Evolutionary conservation across 2,797 vertebrate genomes (phyloP).

Genomic region (Acomys russatus): DNA sequence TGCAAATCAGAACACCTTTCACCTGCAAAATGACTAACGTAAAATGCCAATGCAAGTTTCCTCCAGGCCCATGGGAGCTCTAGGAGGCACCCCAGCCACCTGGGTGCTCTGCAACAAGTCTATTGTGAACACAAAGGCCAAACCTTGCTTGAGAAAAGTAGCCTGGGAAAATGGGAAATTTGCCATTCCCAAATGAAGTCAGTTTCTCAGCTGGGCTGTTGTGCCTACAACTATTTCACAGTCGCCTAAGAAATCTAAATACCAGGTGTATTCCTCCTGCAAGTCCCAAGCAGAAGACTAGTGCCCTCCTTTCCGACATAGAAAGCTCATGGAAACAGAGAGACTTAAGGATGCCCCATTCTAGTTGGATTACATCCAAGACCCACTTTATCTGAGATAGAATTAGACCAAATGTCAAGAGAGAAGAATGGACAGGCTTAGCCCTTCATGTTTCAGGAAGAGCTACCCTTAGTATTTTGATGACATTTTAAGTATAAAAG

Average conservation of each 20-base stretch:
- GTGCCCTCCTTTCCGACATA: slow-evolving; percentile 59
- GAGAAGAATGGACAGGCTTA: slow-evolving; percentile 75
- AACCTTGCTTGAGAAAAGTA: slow-evolving; percentile 56
- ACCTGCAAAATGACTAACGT: slow-evolving; percentile 79
- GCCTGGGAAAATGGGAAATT: slow-evolving; percentile 74
- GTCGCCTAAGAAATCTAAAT: slow-evolving; percentile 76
- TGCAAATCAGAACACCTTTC: slow-evolving; percentile 81
- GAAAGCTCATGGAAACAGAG: slow-evolving; percentile 13
- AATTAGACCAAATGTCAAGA: slow-evolving; percentile 84
- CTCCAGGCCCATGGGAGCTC: slow-evolving; percentile 65
- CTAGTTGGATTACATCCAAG: slow-evolving; percentile 84
- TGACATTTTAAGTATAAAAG: slow-evolving; percentile 84
- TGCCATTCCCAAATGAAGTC: slow-evolving; percentile 75
- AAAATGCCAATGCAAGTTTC: slow-evolving; percentile 66
- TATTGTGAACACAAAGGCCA: slow-evolving; percentile 72
- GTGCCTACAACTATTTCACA: slow-evolving; percentile 68
- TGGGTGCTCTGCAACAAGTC: slow-evolving; percentile 72
- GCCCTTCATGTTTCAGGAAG: slow-evolving; percentile 80
- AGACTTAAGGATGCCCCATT: slow-evolving; percentile 73
- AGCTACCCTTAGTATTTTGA: slow-evolving; percentile 79
- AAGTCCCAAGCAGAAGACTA: not conserved
- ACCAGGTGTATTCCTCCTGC: slow-evolving; percentile 58
- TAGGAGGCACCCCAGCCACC: slow-evolving; percentile 56
- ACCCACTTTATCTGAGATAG: slow-evolving; percentile 82
- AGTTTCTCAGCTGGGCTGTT: slow-evolving; percentile 71